Conservation (phyloP, 2,797 vertebrate species). For the Artibeus lituratus region DNA sequence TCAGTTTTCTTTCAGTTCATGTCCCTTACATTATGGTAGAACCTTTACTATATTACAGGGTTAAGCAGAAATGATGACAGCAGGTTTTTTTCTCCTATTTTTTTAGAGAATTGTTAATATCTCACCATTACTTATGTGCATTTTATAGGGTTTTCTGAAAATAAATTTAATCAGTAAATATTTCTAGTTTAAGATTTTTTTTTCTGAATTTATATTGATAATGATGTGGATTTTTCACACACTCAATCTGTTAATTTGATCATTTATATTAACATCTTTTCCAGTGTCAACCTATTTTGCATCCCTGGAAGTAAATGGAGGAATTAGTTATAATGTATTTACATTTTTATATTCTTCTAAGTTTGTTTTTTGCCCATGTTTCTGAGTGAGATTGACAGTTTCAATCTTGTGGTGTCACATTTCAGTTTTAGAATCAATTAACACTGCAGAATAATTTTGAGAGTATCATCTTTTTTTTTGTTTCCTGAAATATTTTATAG, state of each 20-base stretch:
- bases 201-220: slow-evolving; percentile 4
- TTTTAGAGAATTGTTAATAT: not conserved
- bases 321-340: slow-evolving; percentile 12
- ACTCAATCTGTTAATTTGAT: not conserved
- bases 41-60: not conserved
- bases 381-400: not conserved
- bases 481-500: not conserved
- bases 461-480: not conserved
- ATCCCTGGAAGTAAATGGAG: not conserved
- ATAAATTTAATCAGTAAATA: not conserved
- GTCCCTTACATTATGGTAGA: not conserved
- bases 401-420: not conserved
- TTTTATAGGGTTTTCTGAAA: not conserved
- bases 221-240: not conserved
- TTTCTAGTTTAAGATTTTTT: not conserved
- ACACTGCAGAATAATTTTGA: not conserved
- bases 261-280: not conserved
- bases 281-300: not conserved
- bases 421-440: slow-evolving; percentile 5
- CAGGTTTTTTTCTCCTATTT: not conserved
- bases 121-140: not conserved
- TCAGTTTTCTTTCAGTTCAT: not conserved
- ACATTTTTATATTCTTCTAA: not conserved
- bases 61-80: not conserved
- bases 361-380: not conserved